Conservation (phyloP, 2,113 vertebrate genomes). For the Phrynosoma blainvillii region DNA sequence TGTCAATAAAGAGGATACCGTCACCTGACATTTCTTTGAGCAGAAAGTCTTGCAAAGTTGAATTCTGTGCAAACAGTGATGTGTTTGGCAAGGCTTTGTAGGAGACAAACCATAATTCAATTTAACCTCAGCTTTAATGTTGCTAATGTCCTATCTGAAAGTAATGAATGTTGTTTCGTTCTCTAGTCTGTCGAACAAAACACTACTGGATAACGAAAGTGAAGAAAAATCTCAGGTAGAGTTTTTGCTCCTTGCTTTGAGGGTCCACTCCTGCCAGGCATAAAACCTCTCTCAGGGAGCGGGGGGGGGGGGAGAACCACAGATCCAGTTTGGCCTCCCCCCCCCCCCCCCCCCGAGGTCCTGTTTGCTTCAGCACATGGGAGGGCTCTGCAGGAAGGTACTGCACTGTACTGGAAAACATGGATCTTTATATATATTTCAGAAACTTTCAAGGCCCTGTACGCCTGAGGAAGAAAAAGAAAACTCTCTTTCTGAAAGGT, state of each 20-base stretch:
- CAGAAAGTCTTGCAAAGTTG: slow-evolving; percentile 61
- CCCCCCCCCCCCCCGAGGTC: background rate
- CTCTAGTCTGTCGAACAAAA: slow-evolving; percentile 64
- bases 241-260: background rate
- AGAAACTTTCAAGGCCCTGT: slow-evolving; percentile 64
- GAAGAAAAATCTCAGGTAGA: slow-evolving; percentile 64
- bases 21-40: slow-evolving; percentile 62
- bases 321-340: background rate
- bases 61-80: slow-evolving; percentile 64
- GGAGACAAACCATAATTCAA: slow-evolving; percentile 6
- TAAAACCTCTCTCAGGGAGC: too few species aligned
- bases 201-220: slow-evolving; percentile 50
- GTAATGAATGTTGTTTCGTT: slow-evolving; percentile 56
- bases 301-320: too few species aligned
- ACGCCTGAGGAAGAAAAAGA: slow-evolving; percentile 62
- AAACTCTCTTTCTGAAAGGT: slow-evolving; percentile 66
- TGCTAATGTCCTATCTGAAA: slow-evolving; percentile 8
- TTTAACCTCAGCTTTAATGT: background rate
- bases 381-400: too few species aligned
- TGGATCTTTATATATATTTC: slow-evolving; percentile 66
- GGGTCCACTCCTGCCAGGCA: background rate
- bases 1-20: slow-evolving; percentile 54
- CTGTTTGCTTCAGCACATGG: background rate
- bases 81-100: slow-evolving; percentile 65
- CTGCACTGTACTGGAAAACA: slow-evolving; percentile 30